Evolutionary conservation across 1,140 invertebrate genomes (phyloP), one percentile per base, ranked within the genome.

Genomic region (Conus betulinus): DNA sequence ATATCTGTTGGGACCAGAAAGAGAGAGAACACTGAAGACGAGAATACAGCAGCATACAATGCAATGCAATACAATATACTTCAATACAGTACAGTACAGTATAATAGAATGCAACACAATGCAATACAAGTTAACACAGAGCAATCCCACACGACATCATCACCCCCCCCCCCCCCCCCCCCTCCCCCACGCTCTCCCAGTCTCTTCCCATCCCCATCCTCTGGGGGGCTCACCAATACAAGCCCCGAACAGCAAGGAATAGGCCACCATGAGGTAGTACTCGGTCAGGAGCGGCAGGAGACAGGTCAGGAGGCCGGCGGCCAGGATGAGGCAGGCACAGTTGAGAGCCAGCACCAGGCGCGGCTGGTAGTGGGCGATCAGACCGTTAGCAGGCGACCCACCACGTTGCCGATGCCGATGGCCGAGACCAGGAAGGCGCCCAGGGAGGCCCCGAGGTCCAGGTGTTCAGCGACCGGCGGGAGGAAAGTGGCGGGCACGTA

Each of bases 361-460:
- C 93, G 93, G 94, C 25, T 93, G 93, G 25, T 94, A 90, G 92
- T 97, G 96, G 17, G 96, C 95, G 10, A 97, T 89, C 92, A 94
- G 95, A 10, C 96, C 79, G 95, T 95, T n/a, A 96, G 78, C 7
- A 97, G 93, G 20, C 94, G 93, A 57, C 98, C 98, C 25, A 96
- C 84, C 13, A 94, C 95, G 88, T 95, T 96, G 20, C 94, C 92
- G 27, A 96, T 94, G 53, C 96, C 99, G 93, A 99, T 99, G 84
- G 99, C 97, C 11, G 99, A 99, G 27, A 99, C 94, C 76, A 99
- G 96, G 11, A 90, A 90, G 6, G 98, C 97, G 0, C 98, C 98
- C 90, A 97, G 96, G 10, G 96, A 96, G 60, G 95, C 51, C 90
- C 91, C 57, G 60, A 99, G 90, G n/a, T 91, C 92, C 13, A 91